Percentiles rank a stretch among this genome's conserved stretches.
These are phyloP conservation scores for Syrista parreyssii DNA, from an alignment of 2,888 invertebrate genomes.

Conservation along the genomic window DNA sequence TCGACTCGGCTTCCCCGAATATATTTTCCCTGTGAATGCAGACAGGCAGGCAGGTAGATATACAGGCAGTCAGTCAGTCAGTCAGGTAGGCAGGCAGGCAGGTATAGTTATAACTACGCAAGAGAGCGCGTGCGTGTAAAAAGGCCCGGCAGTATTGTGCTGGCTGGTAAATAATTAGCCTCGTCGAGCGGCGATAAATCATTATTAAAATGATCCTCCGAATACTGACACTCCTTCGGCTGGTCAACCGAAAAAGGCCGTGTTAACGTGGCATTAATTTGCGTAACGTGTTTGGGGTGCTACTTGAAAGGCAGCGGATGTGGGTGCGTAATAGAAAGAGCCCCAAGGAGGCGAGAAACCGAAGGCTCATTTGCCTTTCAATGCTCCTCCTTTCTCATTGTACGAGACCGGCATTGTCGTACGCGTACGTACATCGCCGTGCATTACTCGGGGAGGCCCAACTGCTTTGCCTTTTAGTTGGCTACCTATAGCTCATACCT, in stretches of 20 bases:
- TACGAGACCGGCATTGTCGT: slow-evolving; percentile 42
- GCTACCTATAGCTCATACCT: background rate
- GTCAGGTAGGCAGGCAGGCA: background rate
- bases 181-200: slow-evolving; percentile 48
- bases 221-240: slow-evolving; percentile 28
- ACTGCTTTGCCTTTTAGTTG: background rate
- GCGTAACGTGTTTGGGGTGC: slow-evolving; percentile 53
- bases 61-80: background rate
- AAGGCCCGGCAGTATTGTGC: slow-evolving; percentile 17
- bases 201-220: slow-evolving; percentile 41
- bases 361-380: slow-evolving; percentile 51
- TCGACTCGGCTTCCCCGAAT: background rate
- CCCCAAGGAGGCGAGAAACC: slow-evolving; percentile 27
- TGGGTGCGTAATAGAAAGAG: slow-evolving; percentile 47
- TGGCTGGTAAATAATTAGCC: slow-evolving; percentile 49
- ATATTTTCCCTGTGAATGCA: background rate
- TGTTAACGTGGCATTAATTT: slow-evolving; percentile 50
- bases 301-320: slow-evolving; percentile 48
- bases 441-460: background rate
- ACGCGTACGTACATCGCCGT: slow-evolving; percentile 11
- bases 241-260: slow-evolving; percentile 31
- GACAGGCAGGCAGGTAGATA: background rate
- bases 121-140: slow-evolving; percentile 15
- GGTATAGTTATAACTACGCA: background rate
- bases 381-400: slow-evolving; percentile 41